phyloP scores from a whole-genome alignment of 1,140 invertebrate species.

The Zeugodacus cucurbitae region DNA sequence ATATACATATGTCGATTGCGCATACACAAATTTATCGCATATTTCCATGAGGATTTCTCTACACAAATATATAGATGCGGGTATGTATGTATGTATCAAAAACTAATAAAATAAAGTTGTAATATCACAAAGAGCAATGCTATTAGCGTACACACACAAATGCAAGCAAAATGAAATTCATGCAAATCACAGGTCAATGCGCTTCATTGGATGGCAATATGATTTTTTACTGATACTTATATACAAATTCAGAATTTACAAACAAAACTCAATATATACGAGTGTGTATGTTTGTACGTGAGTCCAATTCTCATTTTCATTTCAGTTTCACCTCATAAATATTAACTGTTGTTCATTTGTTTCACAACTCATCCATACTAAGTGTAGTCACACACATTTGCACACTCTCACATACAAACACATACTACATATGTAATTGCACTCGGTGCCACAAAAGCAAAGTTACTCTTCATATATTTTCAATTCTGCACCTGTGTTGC shows the following conservation, averaged over 20 bases:
- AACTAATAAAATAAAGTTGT: background rate
- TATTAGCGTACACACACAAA: background rate
- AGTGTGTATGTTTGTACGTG: background rate
- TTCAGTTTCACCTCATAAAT: constrained; percentile 22
- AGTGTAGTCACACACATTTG: background rate
- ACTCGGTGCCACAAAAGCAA: background rate
- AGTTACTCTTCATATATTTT: background rate
- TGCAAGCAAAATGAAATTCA: constrained; percentile 8
- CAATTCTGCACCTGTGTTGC: background rate
- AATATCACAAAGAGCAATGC: background rate
- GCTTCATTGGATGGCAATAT: background rate
- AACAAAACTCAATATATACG: background rate
- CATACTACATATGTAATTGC: background rate
- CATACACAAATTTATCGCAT: background rate
- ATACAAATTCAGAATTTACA: background rate
- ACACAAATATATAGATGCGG: background rate
- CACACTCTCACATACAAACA: background rate
- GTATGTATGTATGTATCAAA: background rate
- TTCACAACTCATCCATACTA: background rate
- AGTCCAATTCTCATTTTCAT: background rate
- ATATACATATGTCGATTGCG: background rate
- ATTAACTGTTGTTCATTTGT: constrained; percentile 1
- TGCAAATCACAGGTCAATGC: constrained; percentile 13
- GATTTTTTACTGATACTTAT: background rate
- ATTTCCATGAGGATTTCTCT: background rate